Conservation (phyloP, 2,888 invertebrate genomes). For the Pachycephus smyrnensis region DNA sequence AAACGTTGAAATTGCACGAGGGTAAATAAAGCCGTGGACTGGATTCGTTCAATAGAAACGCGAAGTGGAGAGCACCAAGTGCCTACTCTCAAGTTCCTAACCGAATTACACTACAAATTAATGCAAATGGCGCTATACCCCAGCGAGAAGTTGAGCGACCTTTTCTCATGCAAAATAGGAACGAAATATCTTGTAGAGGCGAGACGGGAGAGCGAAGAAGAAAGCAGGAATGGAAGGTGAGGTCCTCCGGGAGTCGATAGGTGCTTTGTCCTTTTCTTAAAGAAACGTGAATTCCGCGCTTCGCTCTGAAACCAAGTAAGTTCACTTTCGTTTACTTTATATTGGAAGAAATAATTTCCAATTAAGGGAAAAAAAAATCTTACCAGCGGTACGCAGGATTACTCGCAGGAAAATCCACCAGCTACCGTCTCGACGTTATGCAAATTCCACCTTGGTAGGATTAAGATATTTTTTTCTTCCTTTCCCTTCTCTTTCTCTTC, state of each 20-base stretch:
- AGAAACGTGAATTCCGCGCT: not conserved
- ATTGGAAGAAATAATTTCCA: conserved; percentile 2
- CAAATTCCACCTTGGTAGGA: not conserved
- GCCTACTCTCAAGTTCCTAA: conserved; percentile 5
- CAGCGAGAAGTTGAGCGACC: not conserved
- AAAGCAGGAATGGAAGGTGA: not conserved
- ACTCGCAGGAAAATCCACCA: not conserved
- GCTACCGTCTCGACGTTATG: not conserved
- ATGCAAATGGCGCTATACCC: conserved; percentile 10
- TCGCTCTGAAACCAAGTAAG: not conserved
- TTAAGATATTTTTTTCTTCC: not conserved
- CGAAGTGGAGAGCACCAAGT: not conserved
- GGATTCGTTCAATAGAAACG: not conserved
- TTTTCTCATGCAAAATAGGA: conserved; percentile 7
- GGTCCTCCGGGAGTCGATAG: not conserved
- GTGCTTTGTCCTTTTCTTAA: not conserved
- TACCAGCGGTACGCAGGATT: not conserved
- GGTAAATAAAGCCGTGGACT: not conserved
- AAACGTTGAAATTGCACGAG: not conserved
- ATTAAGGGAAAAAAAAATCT: not conserved
- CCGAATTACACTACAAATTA: conserved; percentile 9
- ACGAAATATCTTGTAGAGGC: not conserved
- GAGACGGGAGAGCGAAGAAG: not conserved
- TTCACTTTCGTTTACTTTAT: not conserved
- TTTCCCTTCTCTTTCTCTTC: not conserved